Conservation (phyloP, 2,113 vertebrate genomes). For the Pachycephala philippinensis region DNA sequence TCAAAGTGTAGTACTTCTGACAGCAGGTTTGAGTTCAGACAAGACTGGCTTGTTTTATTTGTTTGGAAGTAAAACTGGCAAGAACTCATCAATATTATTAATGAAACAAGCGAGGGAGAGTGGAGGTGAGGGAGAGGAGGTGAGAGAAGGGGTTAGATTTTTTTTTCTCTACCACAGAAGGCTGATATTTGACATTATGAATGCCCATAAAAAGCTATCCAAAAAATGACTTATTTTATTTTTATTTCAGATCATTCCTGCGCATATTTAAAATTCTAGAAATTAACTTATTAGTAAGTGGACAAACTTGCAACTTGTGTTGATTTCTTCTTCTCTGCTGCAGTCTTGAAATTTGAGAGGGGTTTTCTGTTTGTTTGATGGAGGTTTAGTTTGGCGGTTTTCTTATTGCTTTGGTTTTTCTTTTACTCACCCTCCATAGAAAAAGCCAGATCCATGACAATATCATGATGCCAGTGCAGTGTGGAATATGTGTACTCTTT, state of each 20-base stretch:
- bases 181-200: neutral
- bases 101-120: accelerated
- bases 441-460: conserved; percentile 85
- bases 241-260: neutral
- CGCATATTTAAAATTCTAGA: neutral
- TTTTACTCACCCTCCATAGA: conserved; percentile 83
- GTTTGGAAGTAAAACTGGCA: neutral
- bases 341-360: neutral
- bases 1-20: neutral
- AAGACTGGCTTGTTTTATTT: neutral
- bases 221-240: neutral
- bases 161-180: neutral
- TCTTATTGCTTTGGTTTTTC: neutral
- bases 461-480: conserved; percentile 88
- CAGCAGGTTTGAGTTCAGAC: neutral
- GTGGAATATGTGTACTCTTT: conserved; percentile 88
- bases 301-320: neutral
- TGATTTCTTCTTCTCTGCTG: neutral
- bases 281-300: neutral
- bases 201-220: neutral
- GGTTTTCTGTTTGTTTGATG: neutral
- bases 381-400: neutral
- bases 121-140: neutral
- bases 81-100: neutral
- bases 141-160: neutral